phyloP scores from a whole-genome alignment of 2,113 vertebrate species.

The Empidonax traillii region DNA sequence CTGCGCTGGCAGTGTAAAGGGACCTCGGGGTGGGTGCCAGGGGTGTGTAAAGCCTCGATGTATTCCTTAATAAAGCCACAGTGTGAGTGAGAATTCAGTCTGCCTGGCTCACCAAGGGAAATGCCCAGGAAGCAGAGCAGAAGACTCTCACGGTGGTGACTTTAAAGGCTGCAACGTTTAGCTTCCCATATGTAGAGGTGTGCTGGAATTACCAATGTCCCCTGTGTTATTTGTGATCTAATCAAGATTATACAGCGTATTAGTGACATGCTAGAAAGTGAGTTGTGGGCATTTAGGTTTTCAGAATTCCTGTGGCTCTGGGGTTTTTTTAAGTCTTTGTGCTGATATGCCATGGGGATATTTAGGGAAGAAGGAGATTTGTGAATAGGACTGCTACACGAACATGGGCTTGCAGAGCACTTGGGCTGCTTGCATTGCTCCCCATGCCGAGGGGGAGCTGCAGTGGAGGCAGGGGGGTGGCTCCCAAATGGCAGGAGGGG shows the following conservation, averaged over 20 bases:
- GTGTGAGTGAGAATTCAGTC: neutral
- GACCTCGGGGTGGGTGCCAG: slow-evolving; percentile 22
- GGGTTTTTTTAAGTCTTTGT: neutral
- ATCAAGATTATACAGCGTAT: neutral
- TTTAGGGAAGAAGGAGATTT: neutral
- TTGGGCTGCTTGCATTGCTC: neutral
- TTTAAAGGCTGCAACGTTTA: slow-evolving; percentile 29
- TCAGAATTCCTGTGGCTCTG: neutral
- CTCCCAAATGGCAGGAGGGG: accelerated
- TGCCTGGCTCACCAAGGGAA: neutral
- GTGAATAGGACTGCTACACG: neutral
- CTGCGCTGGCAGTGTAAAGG: neutral
- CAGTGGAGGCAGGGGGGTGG: accelerated
- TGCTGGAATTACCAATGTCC: neutral
- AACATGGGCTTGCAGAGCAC: neutral
- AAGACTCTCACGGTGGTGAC: neutral
- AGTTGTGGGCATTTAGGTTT: neutral
- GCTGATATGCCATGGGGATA: neutral
- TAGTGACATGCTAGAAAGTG: neutral
- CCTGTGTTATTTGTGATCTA: slow-evolving; percentile 5
- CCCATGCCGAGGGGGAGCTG: accelerated
- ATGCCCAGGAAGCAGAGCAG: neutral
- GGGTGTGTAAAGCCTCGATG: neutral
- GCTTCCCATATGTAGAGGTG: neutral
- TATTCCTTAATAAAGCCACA: slow-evolving; percentile 35